These are phyloP conservation scores for Neotoma lepida DNA, from an alignment of 2,113 vertebrate species.

Conservation along the genomic window DNA sequence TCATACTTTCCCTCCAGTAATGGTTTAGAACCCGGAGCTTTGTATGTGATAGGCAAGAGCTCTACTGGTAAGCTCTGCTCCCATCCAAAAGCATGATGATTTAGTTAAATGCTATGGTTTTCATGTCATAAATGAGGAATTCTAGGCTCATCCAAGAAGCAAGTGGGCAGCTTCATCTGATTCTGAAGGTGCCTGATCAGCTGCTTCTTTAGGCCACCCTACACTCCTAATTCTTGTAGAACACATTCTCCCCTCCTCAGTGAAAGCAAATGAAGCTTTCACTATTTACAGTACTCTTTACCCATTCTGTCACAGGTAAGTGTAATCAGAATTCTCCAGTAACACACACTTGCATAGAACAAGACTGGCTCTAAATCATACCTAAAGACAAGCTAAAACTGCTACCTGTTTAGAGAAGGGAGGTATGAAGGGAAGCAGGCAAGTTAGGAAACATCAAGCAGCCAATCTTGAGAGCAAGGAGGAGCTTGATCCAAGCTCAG, in stretches of 20 bases:
- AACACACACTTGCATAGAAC: background rate
- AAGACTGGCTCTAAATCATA: background rate
- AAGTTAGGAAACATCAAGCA: background rate
- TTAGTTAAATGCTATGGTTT: background rate
- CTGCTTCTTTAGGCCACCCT: fast-evolving
- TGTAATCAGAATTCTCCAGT: background rate
- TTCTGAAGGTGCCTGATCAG: background rate
- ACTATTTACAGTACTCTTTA: background rate
- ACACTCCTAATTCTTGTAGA: background rate
- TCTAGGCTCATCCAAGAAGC: background rate
- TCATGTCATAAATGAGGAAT: background rate
- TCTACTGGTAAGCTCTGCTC: background rate
- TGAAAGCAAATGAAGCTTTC: background rate
- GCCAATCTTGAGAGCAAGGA: background rate
- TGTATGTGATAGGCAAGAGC: background rate
- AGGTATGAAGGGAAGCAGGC: background rate
- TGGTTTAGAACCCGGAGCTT: no score
- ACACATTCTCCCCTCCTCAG: fast-evolving
- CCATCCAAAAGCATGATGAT: background rate
- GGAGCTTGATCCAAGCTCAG: background rate
- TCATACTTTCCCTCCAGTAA: background rate
- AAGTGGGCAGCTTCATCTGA: background rate
- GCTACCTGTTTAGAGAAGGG: background rate
- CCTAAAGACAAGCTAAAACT: background rate
- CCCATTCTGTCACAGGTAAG: no score